Conservation (phyloP, 2,888 invertebrate genomes). For the Plagodis pulveraria region DNA sequence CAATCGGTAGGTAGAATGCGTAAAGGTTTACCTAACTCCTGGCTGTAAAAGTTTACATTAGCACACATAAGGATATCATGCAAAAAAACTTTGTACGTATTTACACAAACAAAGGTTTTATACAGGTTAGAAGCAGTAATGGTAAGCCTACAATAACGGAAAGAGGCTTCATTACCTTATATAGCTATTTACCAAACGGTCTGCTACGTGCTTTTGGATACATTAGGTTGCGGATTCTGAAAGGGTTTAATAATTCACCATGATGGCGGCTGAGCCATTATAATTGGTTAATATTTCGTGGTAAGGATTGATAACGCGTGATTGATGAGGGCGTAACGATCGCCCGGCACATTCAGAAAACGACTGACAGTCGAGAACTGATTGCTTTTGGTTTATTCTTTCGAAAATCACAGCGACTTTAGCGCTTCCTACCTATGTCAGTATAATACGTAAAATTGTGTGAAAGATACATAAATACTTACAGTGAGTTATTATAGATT, state of each 20-base stretch:
- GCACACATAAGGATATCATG: too few relatives aligned
- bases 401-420: conserved; percentile 17
- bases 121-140: too few relatives aligned
- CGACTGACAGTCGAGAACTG: conserved; percentile 38
- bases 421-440: not conserved
- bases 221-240: conserved; percentile 30
- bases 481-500: too few relatives aligned
- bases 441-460: not conserved
- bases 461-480: too few relatives aligned
- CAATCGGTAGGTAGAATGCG: too few relatives aligned
- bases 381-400: conserved; percentile 30
- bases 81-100: too few relatives aligned
- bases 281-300: conserved; percentile 76
- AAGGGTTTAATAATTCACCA: conserved; percentile 63
- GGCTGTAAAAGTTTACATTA: too few relatives aligned
- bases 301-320: conserved; percentile 75
- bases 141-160: too few relatives aligned
- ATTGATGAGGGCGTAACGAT: conserved; percentile 74
- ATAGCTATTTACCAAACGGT: conserved; percentile 1
- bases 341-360: conserved; percentile 44
- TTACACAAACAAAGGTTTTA: too few relatives aligned
- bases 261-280: conserved; percentile 57
- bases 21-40: too few relatives aligned
- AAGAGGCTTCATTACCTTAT: conserved; percentile 7
- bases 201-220: conserved; percentile 19